A percentile compares a stretch with the other conserved stretches of the same genome.
These are phyloP conservation scores for Toxotes chatareus DNA, from an alignment of 2,113 vertebrate species.

Conservation along the genomic window DNA sequence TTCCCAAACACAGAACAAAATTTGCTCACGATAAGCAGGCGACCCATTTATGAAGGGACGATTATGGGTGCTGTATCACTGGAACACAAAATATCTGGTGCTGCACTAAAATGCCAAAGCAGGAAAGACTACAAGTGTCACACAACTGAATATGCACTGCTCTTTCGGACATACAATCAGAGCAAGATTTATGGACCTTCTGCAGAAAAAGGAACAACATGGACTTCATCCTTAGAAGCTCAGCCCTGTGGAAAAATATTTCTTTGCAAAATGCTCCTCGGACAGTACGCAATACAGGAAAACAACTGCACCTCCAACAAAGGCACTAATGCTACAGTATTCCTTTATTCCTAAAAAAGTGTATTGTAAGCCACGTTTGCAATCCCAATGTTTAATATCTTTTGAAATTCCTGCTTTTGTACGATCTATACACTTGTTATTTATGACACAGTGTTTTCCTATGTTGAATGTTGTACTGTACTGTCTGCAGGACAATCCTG, in stretches of 20 bases:
- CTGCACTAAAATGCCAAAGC: conserved; percentile 69
- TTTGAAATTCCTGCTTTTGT: conserved; percentile 40
- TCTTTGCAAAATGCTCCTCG: neutral
- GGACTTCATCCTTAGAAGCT: conserved; percentile 3
- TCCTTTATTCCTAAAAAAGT: conserved; percentile 16
- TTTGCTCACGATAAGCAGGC: conserved; percentile 29
- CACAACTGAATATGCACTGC: conserved; percentile 38
- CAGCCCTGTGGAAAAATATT: conserved; percentile 7
- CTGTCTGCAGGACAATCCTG: conserved; percentile 66
- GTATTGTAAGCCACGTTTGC: conserved; percentile 41
- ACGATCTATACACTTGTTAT: conserved; percentile 65
- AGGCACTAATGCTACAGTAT: conserved; percentile 40
- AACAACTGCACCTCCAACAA: conserved; percentile 48
- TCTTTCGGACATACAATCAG: conserved; percentile 35
- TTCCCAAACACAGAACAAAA: conserved; percentile 39
- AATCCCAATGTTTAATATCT: conserved; percentile 35
- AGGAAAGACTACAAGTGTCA: conserved; percentile 28
- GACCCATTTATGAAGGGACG: conserved; percentile 42
- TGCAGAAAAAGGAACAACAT: conserved; percentile 14
- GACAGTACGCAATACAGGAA: neutral
- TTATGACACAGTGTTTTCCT: conserved; percentile 68
- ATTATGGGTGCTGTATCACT: conserved; percentile 66
- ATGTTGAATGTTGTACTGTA: conserved; percentile 74
- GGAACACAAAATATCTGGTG: conserved; percentile 64
- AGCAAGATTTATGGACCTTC: conserved; percentile 1